A percentile compares a stretch with the other conserved stretches of the same genome.
phyloP scores from a whole-genome alignment of 1,140 invertebrate species.

The Coboldia fuscipes region DNA sequence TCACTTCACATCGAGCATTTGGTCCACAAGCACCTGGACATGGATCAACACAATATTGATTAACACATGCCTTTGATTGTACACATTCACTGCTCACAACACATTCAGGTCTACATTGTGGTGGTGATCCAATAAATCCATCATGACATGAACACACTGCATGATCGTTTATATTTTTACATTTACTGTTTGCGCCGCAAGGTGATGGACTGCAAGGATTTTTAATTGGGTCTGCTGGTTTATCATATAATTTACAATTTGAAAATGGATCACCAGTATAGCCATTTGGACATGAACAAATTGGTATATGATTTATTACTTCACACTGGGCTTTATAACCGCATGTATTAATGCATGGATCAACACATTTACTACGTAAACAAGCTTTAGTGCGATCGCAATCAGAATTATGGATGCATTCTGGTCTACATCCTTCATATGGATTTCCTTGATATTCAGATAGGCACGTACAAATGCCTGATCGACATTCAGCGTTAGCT shows the following conservation, averaged over 20 bases:
- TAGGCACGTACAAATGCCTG: constrained; percentile 37
- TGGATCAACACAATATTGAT: constrained; percentile 68
- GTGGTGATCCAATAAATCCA: constrained; percentile 53
- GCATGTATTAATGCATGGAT: constrained; percentile 46
- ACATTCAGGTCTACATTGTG: constrained; percentile 62
- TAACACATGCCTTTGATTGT: constrained; percentile 53
- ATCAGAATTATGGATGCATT: constrained; percentile 43
- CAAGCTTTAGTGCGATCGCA: constrained; percentile 45
- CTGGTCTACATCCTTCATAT: constrained; percentile 39
- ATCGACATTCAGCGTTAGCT: constrained; percentile 29
- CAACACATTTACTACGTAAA: constrained; percentile 39
- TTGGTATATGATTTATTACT: constrained; percentile 44
- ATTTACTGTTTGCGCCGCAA: constrained; percentile 60
- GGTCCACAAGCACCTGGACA: constrained; percentile 57
- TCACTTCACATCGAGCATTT: constrained; percentile 63
- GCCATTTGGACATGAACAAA: constrained; percentile 40
- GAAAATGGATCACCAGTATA: constrained; percentile 23
- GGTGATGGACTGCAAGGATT: constrained; percentile 42
- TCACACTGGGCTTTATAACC: constrained; percentile 40
- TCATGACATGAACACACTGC: constrained; percentile 59
- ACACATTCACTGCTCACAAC: constrained; percentile 63
- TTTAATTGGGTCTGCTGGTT: constrained; percentile 6
- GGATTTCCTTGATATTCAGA: constrained; percentile 46
- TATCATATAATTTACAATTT: constrained; percentile 13
- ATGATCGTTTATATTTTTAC: constrained; percentile 40